Conservation (phyloP, 53 echinoderm and acorn worm genomes). For the Luidia sarsii region DNA sequence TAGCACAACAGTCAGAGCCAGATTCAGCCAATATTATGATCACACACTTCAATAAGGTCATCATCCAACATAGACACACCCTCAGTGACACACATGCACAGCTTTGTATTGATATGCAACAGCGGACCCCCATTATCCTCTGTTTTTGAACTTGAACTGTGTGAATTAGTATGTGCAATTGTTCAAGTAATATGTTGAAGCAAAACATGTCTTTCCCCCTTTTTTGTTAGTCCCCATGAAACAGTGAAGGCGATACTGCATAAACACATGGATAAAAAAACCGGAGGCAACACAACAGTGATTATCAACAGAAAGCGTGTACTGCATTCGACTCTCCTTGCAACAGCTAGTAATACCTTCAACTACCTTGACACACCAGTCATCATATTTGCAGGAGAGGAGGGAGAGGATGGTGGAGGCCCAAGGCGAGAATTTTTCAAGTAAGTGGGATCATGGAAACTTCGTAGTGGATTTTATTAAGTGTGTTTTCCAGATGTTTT, state of each 20-base stretch:
- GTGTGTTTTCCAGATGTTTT: slow-evolving; percentile 1
- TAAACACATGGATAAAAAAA: slow-evolving; percentile 5
- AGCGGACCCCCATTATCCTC: neutral
- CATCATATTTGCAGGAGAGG: slow-evolving; percentile 24
- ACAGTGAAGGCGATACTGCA: slow-evolving; percentile 3
- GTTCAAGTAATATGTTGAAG: slow-evolving; percentile 11
- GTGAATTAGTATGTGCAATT: slow-evolving; percentile 9
- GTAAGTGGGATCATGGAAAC: neutral
- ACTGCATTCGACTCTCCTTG: slow-evolving; percentile 15
- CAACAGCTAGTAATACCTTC: slow-evolving; percentile 5
- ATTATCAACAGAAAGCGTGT: slow-evolving; percentile 7
- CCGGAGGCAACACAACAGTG: neutral
- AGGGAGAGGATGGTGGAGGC: slow-evolving; percentile 24
- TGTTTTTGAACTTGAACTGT: neutral
- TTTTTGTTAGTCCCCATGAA: slow-evolving; percentile 17
- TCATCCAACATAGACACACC: neutral
- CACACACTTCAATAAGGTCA: neutral
- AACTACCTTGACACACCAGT: slow-evolving; percentile 17
- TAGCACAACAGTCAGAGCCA: slow-evolving; percentile 9
- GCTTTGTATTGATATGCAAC: neutral
- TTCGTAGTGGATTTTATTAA: neutral
- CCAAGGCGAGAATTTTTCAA: slow-evolving; percentile 34
- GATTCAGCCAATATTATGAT: slow-evolving; percentile 7
- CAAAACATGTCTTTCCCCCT: neutral
- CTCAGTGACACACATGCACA: neutral